phyloP scores from a whole-genome alignment of 2,888 invertebrate genomes.

The Acronicta aceris region DNA sequence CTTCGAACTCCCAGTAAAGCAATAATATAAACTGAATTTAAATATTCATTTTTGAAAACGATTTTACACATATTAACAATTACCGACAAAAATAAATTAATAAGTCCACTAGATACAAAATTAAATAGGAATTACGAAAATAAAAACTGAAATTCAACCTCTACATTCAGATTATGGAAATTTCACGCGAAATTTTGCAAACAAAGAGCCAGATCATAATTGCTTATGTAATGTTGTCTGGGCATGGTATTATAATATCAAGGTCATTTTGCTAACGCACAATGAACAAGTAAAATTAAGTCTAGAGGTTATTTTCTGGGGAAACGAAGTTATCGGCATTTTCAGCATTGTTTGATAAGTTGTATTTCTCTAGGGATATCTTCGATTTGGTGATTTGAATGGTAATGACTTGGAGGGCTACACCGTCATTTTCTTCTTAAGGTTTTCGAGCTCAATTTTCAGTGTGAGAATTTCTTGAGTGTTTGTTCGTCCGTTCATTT shows the following conservation, averaged over 20 bases:
- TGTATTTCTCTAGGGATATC: constrained; percentile 35
- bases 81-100: constrained; percentile 7
- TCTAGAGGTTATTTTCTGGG: constrained; percentile 31
- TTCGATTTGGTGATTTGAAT: constrained; percentile 50
- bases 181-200: constrained; percentile 43
- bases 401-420: constrained; percentile 27
- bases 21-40: not conserved
- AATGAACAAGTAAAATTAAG: constrained; percentile 39
- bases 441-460: constrained; percentile 8
- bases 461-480: not conserved
- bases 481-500: not conserved
- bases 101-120: constrained; percentile 19
- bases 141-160: constrained; percentile 36
- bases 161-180: constrained; percentile 37
- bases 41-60: not conserved
- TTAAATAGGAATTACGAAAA: constrained; percentile 30
- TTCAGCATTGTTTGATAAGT: constrained; percentile 45
- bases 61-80: not conserved
- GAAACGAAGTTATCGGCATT: constrained; percentile 33
- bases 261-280: constrained; percentile 29
- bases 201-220: constrained; percentile 48
- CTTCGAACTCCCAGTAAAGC: too few relatives aligned
- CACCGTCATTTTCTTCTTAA: not conserved
- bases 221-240: constrained; percentile 51
- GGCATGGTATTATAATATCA: constrained; percentile 40